Percentiles rank a stretch among this genome's conserved stretches.
Evolutionary conservation across 2,797 vertebrate species (phyloP).

Genomic region (Lutjanus argentimaculatus): DNA sequence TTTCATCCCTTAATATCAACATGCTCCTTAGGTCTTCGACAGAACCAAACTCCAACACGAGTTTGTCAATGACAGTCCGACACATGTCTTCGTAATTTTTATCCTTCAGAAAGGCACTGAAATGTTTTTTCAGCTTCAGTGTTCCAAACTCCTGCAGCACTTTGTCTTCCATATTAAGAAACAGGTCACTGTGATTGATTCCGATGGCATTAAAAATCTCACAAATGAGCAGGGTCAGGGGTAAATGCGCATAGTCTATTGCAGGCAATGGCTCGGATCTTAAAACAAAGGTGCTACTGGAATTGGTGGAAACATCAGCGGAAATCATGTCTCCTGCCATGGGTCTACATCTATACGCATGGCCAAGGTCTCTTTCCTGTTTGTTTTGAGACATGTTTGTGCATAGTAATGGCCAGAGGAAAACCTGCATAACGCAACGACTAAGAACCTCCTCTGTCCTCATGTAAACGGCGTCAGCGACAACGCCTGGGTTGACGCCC

Average conservation of each 20-base stretch:
- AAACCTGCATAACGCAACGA: slow-evolving; percentile 3
- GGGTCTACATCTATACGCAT: too few species aligned
- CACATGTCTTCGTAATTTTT: slow-evolving; percentile 12
- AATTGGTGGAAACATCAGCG: too few species aligned
- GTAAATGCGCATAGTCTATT: too few species aligned
- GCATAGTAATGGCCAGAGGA: neutral
- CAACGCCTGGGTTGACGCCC: neutral
- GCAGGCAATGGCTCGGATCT: too few species aligned
- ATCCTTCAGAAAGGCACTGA: neutral
- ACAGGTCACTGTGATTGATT: too few species aligned
- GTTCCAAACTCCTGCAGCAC: neutral
- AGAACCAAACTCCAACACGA: slow-evolving; percentile 12
- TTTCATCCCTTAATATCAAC: neutral
- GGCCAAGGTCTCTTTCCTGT: too few species aligned
- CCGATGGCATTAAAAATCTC: too few species aligned
- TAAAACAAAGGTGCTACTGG: too few species aligned
- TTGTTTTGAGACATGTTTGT: too few species aligned
- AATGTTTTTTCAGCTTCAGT: neutral
- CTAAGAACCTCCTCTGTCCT: slow-evolving; percentile 24
- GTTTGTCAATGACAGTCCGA: neutral
- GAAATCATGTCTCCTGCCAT: too few species aligned
- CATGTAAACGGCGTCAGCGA: neutral
- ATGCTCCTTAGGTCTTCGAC: neutral
- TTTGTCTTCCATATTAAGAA: too few species aligned
- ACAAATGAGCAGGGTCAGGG: too few species aligned